These are phyloP conservation scores for Penaeus japonicus DNA, from an alignment of 1,140 invertebrate species.

Conservation along the genomic window DNA sequence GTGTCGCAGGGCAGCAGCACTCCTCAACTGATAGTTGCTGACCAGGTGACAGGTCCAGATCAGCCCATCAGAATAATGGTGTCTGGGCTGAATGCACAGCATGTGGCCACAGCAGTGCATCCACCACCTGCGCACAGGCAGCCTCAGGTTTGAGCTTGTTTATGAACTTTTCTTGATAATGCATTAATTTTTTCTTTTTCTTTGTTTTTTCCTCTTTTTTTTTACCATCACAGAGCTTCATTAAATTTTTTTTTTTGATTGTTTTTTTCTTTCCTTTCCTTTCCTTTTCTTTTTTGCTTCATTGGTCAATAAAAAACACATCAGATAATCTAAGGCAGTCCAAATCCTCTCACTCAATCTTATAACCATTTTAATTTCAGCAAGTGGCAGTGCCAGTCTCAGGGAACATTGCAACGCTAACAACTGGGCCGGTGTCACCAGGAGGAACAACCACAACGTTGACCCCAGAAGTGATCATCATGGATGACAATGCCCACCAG, in stretches of 20 bases:
- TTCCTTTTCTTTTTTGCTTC: too few species aligned
- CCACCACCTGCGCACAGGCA: constrained; percentile 48
- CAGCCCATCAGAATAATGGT: constrained; percentile 48
- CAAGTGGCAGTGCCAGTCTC: constrained; percentile 45
- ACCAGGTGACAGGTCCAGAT: constrained; percentile 21
- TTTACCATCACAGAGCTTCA: too few species aligned
- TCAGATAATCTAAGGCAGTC: too few species aligned
- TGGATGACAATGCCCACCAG: constrained; percentile 40
- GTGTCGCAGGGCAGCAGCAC: neutral
- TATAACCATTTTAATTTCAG: neutral
- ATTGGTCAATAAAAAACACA: too few species aligned
- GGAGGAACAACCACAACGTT: constrained; percentile 36
- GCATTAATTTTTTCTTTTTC: too few species aligned
- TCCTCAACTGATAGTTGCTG: constrained; percentile 36
- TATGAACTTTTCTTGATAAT: too few species aligned
- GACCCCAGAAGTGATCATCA: constrained; percentile 46
- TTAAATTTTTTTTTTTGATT: too few species aligned
- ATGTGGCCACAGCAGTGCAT: constrained; percentile 25
- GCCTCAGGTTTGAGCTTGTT: constrained; percentile 18
- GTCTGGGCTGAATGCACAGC: constrained; percentile 34
- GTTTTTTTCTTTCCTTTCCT: too few species aligned
- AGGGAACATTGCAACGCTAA: constrained; percentile 35
- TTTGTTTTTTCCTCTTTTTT: too few species aligned
- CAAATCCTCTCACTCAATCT: too few species aligned
- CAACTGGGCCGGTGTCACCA: constrained; percentile 36